A percentile compares a stretch with the other conserved stretches of the same genome.
Evolutionary conservation across 2,888 invertebrate species (phyloP).

Genomic region (Phengaris arion): DNA sequence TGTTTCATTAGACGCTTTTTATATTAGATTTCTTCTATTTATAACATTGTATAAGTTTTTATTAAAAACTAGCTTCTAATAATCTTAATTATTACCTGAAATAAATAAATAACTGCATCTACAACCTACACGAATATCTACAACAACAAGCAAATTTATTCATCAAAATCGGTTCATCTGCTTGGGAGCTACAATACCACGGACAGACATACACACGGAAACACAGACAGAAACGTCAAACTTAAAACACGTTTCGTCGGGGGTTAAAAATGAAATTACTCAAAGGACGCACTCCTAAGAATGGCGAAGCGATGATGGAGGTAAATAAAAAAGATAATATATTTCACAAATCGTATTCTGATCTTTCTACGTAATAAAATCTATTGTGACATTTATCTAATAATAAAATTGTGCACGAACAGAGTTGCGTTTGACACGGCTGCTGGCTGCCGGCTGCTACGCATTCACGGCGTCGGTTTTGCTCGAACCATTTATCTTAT

Average conservation of each 20-base stretch:
- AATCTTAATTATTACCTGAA: too few species aligned
- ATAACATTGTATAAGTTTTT: neutral
- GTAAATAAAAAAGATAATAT: conserved; percentile 10
- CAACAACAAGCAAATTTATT: too few species aligned
- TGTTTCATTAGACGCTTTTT: conserved; percentile 21
- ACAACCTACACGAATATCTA: too few species aligned
- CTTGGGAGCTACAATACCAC: too few species aligned
- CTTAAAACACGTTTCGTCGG: neutral
- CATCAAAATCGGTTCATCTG: too few species aligned
- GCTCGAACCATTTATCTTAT: conserved; percentile 16
- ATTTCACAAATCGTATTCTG: conserved; percentile 8
- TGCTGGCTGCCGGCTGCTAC: neutral
- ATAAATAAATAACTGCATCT: too few species aligned
- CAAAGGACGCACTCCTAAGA: neutral
- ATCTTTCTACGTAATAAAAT: conserved; percentile 16
- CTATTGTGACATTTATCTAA: conserved; percentile 28
- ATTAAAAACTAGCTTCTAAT: neutral
- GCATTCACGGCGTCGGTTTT: conserved; percentile 5
- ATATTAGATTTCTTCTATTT: neutral
- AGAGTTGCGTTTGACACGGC: conserved; percentile 8
- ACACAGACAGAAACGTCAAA: too few species aligned
- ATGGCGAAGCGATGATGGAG: conserved; percentile 4
- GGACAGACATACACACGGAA: too few species aligned
- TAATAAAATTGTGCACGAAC: conserved; percentile 24
- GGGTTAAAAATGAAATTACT: neutral